phyloP scores from a whole-genome alignment of 2,797 vertebrate genomes.

The Hippopotamyrus pictus region DNA sequence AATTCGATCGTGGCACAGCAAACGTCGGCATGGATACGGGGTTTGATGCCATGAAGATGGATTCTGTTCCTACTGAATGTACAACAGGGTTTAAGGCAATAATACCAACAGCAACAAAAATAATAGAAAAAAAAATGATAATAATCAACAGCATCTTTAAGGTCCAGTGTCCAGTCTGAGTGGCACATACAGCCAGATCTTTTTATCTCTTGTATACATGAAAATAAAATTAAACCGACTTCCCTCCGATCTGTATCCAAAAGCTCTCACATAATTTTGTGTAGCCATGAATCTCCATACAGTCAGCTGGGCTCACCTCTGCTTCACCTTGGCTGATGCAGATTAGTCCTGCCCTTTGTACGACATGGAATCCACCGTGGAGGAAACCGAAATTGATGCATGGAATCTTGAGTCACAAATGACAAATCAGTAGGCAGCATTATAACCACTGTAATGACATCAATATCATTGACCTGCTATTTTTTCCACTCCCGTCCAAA shows the following conservation, averaged over 20 bases:
- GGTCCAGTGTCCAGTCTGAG: not conserved
- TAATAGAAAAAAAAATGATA: not conserved
- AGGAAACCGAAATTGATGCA: not conserved
- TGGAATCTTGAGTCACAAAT: not conserved
- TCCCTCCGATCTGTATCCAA: not conserved
- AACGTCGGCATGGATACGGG: not conserved
- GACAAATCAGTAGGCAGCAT: not conserved
- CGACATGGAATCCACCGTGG: not conserved
- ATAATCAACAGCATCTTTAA: not conserved
- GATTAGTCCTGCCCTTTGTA: not conserved
- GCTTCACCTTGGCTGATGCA: constrained; percentile 10
- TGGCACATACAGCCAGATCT: not conserved
- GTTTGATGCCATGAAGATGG: not conserved
- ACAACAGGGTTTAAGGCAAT: not conserved
- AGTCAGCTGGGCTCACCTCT: not conserved
- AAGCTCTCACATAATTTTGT: not conserved
- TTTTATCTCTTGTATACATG: not conserved
- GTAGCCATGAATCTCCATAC: not conserved
- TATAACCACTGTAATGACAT: not conserved
- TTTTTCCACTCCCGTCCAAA: not conserved
- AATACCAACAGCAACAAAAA: not conserved
- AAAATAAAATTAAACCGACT: not conserved
- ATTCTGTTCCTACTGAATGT: not conserved
- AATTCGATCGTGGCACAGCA: not conserved
- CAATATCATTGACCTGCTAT: not conserved